Evolutionary conservation across 2,113 vertebrate genomes (phyloP).

Genomic region (Rhea americana): DNA sequence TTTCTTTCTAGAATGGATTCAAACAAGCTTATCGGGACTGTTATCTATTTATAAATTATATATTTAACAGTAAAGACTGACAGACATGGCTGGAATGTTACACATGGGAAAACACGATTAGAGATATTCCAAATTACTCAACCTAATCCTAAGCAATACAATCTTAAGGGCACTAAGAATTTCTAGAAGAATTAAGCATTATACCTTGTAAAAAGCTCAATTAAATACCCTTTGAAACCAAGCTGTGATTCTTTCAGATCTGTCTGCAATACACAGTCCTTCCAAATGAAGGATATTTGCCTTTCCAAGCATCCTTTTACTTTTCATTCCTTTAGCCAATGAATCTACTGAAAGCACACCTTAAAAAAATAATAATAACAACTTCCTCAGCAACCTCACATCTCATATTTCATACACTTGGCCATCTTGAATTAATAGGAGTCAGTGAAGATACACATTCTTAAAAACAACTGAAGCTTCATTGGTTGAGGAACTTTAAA

Average conservation of each 20-base stretch:
- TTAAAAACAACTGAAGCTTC: constrained; percentile 23
- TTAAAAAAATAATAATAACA: not conserved
- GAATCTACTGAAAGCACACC: constrained; percentile 29
- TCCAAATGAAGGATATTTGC: constrained; percentile 27
- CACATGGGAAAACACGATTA: constrained; percentile 57
- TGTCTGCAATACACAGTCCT: constrained; percentile 19
- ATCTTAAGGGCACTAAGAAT: constrained; percentile 50
- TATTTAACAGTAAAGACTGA: constrained; percentile 71
- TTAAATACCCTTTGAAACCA: constrained; percentile 46
- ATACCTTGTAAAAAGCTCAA: constrained; percentile 37
- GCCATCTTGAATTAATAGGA: constrained; percentile 52
- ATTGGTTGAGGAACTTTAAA: constrained; percentile 61
- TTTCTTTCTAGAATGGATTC: constrained; percentile 71
- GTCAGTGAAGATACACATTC: constrained; percentile 19
- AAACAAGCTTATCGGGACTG: constrained; percentile 72
- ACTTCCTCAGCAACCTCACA: not conserved
- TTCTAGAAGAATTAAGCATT: constrained; percentile 61
- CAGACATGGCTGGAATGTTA: constrained; percentile 66
- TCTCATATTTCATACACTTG: constrained; percentile 14
- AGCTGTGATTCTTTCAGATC: constrained; percentile 16
- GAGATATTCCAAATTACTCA: constrained; percentile 66
- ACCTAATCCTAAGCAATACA: constrained; percentile 53
- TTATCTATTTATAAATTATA: constrained; percentile 77
- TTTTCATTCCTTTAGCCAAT: constrained; percentile 13
- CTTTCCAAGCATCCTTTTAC: constrained; percentile 5